phyloP scores from a whole-genome alignment of 2,888 invertebrate genomes.

The Andrena hattorfiana region DNA sequence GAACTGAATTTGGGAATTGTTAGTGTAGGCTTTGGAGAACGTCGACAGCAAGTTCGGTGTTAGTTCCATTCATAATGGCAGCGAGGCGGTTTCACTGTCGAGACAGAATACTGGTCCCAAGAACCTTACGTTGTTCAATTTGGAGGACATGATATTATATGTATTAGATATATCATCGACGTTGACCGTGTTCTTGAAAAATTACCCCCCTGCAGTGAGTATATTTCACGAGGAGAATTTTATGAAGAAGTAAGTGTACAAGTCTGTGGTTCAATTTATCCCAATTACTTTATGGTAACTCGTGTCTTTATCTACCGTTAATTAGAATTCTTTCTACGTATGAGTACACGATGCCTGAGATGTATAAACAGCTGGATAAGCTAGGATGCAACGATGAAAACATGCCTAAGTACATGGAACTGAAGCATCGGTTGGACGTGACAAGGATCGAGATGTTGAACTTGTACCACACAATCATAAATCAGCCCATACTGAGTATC shows the following conservation, averaged over 20 bases:
- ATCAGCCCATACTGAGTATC: slow-evolving; percentile 82
- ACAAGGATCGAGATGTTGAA: slow-evolving; percentile 86
- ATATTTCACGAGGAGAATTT: slow-evolving; percentile 87
- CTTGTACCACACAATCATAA: slow-evolving; percentile 84
- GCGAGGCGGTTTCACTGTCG: slow-evolving; percentile 75
- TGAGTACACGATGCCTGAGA: slow-evolving; percentile 89
- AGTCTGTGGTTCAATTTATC: background rate
- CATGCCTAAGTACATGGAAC: slow-evolving; percentile 82
- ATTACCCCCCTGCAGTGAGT: slow-evolving; percentile 87
- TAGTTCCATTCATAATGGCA: slow-evolving; percentile 69
- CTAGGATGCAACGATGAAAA: slow-evolving; percentile 83
- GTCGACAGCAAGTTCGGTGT: slow-evolving; percentile 80
- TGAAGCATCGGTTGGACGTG: slow-evolving; percentile 85
- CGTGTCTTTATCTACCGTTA: background rate
- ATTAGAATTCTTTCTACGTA: slow-evolving; percentile 91
- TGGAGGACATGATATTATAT: slow-evolving; percentile 90
- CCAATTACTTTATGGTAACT: slow-evolving; percentile 15
- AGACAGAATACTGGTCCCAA: slow-evolving; percentile 59
- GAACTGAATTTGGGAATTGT: slow-evolving; percentile 25
- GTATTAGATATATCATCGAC: slow-evolving; percentile 90
- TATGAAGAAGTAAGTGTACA: slow-evolving; percentile 82
- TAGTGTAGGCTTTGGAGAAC: slow-evolving; percentile 82
- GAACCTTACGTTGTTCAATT: slow-evolving; percentile 84
- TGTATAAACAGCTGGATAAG: slow-evolving; percentile 88
- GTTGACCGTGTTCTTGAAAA: slow-evolving; percentile 89